Conservation (phyloP, 1,140 invertebrate genomes). For the Eriocheir sinensis region DNA sequence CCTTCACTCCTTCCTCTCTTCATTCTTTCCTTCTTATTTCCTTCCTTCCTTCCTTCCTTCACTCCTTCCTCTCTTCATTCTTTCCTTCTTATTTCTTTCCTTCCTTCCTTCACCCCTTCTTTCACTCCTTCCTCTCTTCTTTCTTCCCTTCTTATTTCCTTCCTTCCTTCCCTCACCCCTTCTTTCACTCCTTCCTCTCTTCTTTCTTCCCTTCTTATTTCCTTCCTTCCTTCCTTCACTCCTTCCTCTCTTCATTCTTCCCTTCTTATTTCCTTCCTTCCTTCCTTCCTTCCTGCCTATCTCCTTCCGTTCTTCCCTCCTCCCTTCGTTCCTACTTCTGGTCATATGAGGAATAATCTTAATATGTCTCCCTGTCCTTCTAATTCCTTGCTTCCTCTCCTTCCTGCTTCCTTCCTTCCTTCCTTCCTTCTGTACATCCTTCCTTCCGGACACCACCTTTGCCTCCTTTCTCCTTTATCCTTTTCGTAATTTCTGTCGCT, state of each 20-base stretch:
- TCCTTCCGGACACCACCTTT: too few species aligned
- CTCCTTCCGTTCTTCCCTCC: neutral
- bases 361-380: too few species aligned
- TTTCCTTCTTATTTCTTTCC: neutral
- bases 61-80: neutral
- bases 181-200: neutral
- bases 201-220: neutral
- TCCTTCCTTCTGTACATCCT: too few species aligned
- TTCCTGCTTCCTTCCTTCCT: neutral
- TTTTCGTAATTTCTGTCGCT: too few species aligned
- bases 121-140: neutral
- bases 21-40: too few species aligned
- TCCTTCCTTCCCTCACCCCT: neutral
- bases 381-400: too few species aligned
- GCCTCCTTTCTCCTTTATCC: too few species aligned
- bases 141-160: neutral
- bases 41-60: too few species aligned
- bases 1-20: too few species aligned
- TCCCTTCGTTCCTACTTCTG: neutral
- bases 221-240: neutral
- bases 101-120: neutral
- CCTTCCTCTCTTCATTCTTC: too few species aligned
- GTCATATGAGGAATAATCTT: too few species aligned
- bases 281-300: neutral
- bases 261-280: neutral